Evolutionary conservation across 2,113 vertebrate species (phyloP), one percentile per base, ranked within the genome.

Genomic region (Globicephala melas): DNA sequence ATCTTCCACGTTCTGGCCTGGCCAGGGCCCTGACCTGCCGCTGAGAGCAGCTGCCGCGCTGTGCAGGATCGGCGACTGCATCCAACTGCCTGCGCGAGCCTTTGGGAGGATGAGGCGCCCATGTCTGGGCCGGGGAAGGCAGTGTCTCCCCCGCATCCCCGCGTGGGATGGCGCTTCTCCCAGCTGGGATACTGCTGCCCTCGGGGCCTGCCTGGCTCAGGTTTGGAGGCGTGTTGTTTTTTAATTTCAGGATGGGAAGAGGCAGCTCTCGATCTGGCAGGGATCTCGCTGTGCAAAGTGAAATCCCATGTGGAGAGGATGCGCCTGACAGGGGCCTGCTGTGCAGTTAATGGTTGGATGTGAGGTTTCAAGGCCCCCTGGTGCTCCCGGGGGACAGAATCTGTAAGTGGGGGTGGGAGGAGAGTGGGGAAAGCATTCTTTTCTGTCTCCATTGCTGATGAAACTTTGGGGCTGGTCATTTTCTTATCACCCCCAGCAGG

Each of bases 241-340:
- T 60, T 60, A 92, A n/a, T 71, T 82, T 92, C 70, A 74, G n/a
- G 36, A 11, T 83, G 33, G 28, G 53, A 91, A 94, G 33, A 89
- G 73, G 63, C 76, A 62, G 73, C 62, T 50, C 86, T 93, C 5
- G 26, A 17, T 71, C 63, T 91, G 81, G 85, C 58, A 73, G 60
- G 47, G 36, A 47, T 33, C 41, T 55, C 33, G 28, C 89, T 21
- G 77, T 65, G 68, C 65, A n/a, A 41, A 63, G 73, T 79, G 89
- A 91, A 81, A 82, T 74, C 73, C 81, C 38, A 2, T 7, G 18
- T 26, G 9, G 84, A 68, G 63, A 88, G 58, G 74, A 82, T 21
- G 14, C 0, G 1, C 1, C 1, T 67, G 65, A 38, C 11, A 10
- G 88, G n/a, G n/a, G 15, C 58, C 76, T n/a, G 44, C 74, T 74